Base-by-base conservation (phyloP, 1,140 invertebrate species). In the Harlomillsia oculata region DNA sequence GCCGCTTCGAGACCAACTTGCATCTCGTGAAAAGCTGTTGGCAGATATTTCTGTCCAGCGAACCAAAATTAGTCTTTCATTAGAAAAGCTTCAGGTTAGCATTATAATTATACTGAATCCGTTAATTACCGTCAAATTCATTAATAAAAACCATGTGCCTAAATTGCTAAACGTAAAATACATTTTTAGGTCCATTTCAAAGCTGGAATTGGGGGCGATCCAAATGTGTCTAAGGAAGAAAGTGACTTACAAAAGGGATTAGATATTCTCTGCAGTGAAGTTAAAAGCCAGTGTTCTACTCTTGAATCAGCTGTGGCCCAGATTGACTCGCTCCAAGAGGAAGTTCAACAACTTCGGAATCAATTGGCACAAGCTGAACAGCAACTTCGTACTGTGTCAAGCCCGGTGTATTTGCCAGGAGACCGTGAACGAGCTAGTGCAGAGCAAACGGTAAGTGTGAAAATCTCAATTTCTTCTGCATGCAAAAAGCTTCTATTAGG, bases 391-490 rank as follows among this genome's bases (percentile, higher is more conserved):
- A 77, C 83, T 49, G 80, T 88, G 45, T 75, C 86, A 69, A 83
- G 85, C 72, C 84, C 89, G 37, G 83, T 84, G 62, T 83, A 87
- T 75, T 76, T 83, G 71, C 82, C 87, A 46, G 81, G 84, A 55
- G 86, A 92, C 67, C 78, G 85, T 66, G 88, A 92, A 65, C 83
- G 82, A 67, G 87, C 89, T 69, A 74, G 82, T 56, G 77, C 82
- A 68, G 87, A 93, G 70, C 88, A 92, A 79, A 86, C 90, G 83
- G 92, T 96, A 88, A 81, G 89, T 79, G 18, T n/a, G 59, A 40
- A 48, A 30, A 41, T 59, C 29, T 40, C 14, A 43, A 21, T 49
- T 16, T 30, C 25, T 29, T 30, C 18, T 34, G n/a, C 21, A 36
- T 50, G 18, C 20, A 26, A 21, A 37, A n/a, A n/a, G n/a, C n/a